phyloP scores from a whole-genome alignment of 1,140 invertebrate genomes.

The Drosophila sproati region DNA sequence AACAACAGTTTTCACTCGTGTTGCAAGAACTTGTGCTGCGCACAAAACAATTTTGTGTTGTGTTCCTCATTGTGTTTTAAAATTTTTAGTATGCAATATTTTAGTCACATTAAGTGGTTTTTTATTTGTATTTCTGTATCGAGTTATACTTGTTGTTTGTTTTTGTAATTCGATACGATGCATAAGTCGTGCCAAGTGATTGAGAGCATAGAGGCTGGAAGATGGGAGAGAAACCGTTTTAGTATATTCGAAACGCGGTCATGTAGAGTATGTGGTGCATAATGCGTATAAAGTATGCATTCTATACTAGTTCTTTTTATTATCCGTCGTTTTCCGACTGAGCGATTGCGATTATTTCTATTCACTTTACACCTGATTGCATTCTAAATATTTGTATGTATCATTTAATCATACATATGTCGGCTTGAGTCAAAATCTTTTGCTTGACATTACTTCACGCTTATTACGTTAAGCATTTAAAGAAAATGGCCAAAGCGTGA shows the following conservation, averaged over 20 bases:
- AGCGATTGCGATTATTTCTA: conserved; percentile 38
- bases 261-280: conserved; percentile 27
- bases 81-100: conserved; percentile 28
- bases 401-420: conserved; percentile 14
- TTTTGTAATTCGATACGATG: conserved; percentile 59
- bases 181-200: conserved; percentile 49
- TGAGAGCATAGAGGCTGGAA: conserved; percentile 21
- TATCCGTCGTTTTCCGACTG: conserved; percentile 50
- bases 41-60: background rate
- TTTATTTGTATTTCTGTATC: conserved; percentile 7
- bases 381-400: conserved; percentile 36
- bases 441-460: background rate
- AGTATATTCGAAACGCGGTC: conserved; percentile 59
- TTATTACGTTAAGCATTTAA: background rate
- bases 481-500: background rate
- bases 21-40: conserved; percentile 9
- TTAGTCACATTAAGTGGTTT: conserved; percentile 64
- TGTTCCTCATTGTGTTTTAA: conserved; percentile 36
- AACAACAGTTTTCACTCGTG: conserved; percentile 19
- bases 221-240: conserved; percentile 31
- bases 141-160: conserved; percentile 32
- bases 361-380: conserved; percentile 67
- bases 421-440: conserved; percentile 2
- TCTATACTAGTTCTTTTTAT: conserved; percentile 35
- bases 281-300: conserved; percentile 41